These are phyloP conservation scores for Parnassius glacialis DNA, from an alignment of 2,888 invertebrate species.

Conservation along the genomic window DNA sequence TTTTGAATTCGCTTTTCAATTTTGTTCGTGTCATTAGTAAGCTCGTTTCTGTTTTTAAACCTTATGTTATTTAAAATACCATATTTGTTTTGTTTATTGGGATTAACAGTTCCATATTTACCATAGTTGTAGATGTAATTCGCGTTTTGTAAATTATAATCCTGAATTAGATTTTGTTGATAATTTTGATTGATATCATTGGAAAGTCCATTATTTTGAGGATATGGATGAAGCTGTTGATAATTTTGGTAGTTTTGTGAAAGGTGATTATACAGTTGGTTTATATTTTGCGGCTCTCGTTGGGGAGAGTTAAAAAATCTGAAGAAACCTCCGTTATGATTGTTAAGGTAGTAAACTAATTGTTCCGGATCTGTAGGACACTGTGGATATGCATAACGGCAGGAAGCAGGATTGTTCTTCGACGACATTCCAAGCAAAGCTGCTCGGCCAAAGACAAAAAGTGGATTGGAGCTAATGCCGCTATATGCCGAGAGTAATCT, in stretches of 20 bases:
- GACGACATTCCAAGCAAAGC: slow-evolving; percentile 87
- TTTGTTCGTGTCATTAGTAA: slow-evolving; percentile 29
- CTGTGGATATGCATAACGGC: slow-evolving; percentile 84
- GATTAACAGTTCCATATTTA: slow-evolving; percentile 37
- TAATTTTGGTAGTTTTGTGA: slow-evolving; percentile 39
- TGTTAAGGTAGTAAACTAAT: slow-evolving; percentile 89
- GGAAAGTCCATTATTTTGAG: slow-evolving; percentile 22
- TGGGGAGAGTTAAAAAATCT: slow-evolving; percentile 85
- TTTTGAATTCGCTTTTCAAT: slow-evolving; percentile 64
- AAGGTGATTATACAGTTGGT: slow-evolving; percentile 65
- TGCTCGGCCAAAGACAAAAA: slow-evolving; percentile 87
- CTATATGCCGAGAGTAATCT: slow-evolving; percentile 82
- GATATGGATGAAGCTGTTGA: slow-evolving; percentile 31
- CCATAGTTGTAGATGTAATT: slow-evolving; percentile 19
- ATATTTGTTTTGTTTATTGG: slow-evolving; percentile 40
- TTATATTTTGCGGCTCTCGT: slow-evolving; percentile 47
- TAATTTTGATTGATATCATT: slow-evolving; percentile 30
- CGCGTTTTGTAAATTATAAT: slow-evolving; percentile 24
- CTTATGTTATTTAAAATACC: slow-evolving; percentile 34
- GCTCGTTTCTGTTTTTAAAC: slow-evolving; percentile 34
- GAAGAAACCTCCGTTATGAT: slow-evolving; percentile 92
- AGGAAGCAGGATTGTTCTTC: slow-evolving; percentile 79
- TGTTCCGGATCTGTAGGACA: slow-evolving; percentile 88
- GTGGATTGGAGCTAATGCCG: slow-evolving; percentile 81
- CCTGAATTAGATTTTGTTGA: not conserved